Base-by-base conservation (phyloP, 1,140 invertebrate species). In the Drosophila parabipectinata region DNA sequence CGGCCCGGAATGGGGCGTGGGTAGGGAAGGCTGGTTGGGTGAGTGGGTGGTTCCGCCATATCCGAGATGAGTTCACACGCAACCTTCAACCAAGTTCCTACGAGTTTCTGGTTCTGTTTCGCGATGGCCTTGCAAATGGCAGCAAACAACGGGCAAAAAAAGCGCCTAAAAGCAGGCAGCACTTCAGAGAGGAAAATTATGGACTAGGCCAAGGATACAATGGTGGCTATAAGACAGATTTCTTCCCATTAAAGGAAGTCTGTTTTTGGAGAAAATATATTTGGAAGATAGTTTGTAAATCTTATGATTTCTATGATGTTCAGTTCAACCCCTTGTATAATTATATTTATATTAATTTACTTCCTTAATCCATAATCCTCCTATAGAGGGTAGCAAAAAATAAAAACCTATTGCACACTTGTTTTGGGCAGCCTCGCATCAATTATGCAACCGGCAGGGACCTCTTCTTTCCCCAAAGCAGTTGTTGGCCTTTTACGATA, bases 121-220 rank as follows among this genome's bases (percentile, higher is more conserved):
- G 68, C 64, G 72, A 47, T 55, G 81, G 66, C 80, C 80, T 84
- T 84, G 80, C 66, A 56, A 68, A 32, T 56, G 66, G 51, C 52
- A 24, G 66, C 66, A 55, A 67, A 67, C 61, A 67, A 69, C 44
- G 9, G 64, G 52, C 37, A 39, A 48, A 74, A 32, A 64, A 62
- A 45, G 45, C 74, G 75, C 75, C 75, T 75, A 66, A 82, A 82
- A 82, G 71, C 80, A 75, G 62, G 61, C 75, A 79, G 21, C 59
- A 74, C 62, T 82, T 55, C 44, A 55, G 59, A 45, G 26, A 14
- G 37, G 28, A 50, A 37, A 63, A 18, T 8, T 60, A 54, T 47
- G 64, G 73, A 87, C 74, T 82, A 78, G 87, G 82, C 87, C 82
- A 85, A 85, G 82, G 82, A 81, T 78, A 56, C 30, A 59, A 61